Evolutionary conservation across 2,888 invertebrate species (phyloP), one percentile per base, ranked within the genome.

Genomic region (Thyatira batis): DNA sequence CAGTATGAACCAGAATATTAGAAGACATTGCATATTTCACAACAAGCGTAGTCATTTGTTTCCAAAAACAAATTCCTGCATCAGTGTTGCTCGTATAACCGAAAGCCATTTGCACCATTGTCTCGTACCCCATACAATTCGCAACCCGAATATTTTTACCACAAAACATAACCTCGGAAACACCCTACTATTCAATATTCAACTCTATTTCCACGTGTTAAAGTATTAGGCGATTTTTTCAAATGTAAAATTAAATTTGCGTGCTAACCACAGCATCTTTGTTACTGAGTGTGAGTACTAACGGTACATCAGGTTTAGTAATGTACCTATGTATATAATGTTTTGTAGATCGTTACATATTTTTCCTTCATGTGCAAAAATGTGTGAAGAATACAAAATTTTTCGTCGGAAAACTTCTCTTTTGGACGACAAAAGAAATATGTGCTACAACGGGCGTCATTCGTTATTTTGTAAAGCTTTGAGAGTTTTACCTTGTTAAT

Each of bases 271-370:
- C 84, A 82, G 85, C 81, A 82, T 86, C 85, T 84, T 84, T 85
- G 83, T 81, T 71, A 72, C 68, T 23, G 25, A 62, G 73, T 76
- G 80, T 77, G 72, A 78, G 76, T 63, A 72, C 74, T 88, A 88
- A 87, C 88, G 86, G 89, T 86, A 82, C 63, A 71, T 83, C 84
- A 69, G 84, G 87, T 84, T 85, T 78, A 65, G 72, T 73, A 69
- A 76, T 62, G 51, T 57, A 49, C 52, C 33, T 55, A 28, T 52
- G 53, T 54, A 39, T n/a, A 3, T 0, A 13, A 60, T 62, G 60
- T 55, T 46, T 20, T 51, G 43, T 43, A 50, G 55, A 60, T 60
- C 58, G 58, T 57, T 60, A 57, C 63, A 58, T 57, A 63, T 60
- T 57, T n/a, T 54, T 20, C 52, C 55, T 55, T 30, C 52, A 52